phyloP scores from a whole-genome alignment of 2,797 vertebrate genomes.

The Trachurus trachurus region DNA sequence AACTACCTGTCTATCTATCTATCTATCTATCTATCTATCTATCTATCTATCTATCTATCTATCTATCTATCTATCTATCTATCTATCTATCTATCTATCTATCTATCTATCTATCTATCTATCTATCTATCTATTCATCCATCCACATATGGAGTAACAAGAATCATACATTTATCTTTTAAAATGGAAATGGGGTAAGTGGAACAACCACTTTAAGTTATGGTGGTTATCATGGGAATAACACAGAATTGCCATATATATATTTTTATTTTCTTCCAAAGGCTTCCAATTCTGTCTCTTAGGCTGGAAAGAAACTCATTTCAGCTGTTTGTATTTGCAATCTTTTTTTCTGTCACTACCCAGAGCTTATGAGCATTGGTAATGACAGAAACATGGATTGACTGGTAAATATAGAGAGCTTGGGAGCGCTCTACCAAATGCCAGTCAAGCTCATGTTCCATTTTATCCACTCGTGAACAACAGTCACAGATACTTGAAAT shows the following conservation, averaged over 20 bases:
- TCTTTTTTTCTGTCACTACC: neutral
- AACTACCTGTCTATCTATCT: too few species aligned
- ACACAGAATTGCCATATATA: neutral
- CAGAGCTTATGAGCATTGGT: neutral
- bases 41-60: too few species aligned
- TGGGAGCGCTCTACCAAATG: neutral
- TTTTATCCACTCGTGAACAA: neutral
- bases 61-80: too few species aligned
- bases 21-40: too few species aligned
- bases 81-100: too few species aligned
- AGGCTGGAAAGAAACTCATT: neutral
- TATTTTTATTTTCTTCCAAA: neutral
- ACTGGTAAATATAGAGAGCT: conserved; percentile 4
- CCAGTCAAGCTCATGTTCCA: neutral
- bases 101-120: too few species aligned
- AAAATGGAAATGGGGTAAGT: neutral
- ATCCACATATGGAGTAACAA: neutral
- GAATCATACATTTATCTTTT: neutral
- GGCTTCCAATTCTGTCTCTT: neutral
- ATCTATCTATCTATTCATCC: too few species aligned
- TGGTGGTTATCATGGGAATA: neutral
- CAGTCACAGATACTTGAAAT: neutral
- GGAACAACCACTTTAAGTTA: neutral
- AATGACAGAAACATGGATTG: neutral
- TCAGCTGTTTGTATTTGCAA: neutral